phyloP scores from a whole-genome alignment of 2,888 invertebrate genomes.

The Drosophila prolongata region DNA sequence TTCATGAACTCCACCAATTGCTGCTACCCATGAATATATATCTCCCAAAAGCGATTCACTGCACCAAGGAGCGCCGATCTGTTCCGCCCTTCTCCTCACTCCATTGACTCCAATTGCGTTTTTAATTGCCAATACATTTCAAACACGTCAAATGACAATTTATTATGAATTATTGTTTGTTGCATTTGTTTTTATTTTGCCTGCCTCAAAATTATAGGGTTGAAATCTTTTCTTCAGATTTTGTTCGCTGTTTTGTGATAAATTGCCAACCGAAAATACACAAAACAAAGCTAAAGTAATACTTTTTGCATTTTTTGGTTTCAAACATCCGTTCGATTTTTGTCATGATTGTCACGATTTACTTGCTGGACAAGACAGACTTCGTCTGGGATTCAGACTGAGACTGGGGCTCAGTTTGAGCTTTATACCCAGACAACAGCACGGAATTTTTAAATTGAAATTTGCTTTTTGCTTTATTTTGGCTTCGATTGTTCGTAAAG shows the following conservation, averaged over 20 bases:
- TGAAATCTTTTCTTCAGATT: conserved; percentile 35
- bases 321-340: conserved; percentile 73
- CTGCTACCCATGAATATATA: conserved; percentile 33
- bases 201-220: conserved; percentile 25
- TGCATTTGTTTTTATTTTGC: conserved; percentile 38
- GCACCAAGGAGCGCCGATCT: conserved; percentile 33
- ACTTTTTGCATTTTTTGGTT: conserved; percentile 57
- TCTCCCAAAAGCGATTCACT: no score
- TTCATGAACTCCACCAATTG: conserved; percentile 43
- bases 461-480: conserved; percentile 32
- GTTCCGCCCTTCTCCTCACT: conserved; percentile 13
- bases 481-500: conserved; percentile 36
- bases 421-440: conserved; percentile 23
- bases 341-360: conserved; percentile 78
- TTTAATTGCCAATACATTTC: conserved; percentile 67
- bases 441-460: conserved; percentile 31
- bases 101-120: conserved; percentile 33
- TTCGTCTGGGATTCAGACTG: conserved; percentile 35
- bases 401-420: neutral
- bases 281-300: conserved; percentile 18
- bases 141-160: conserved; percentile 75
- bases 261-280: conserved; percentile 60
- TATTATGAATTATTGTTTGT: conserved; percentile 64
- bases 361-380: conserved; percentile 60
- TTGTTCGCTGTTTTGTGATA: conserved; percentile 55